phyloP scores from a whole-genome alignment of 2,113 vertebrate genomes.

The Tachysurus vachellii region DNA sequence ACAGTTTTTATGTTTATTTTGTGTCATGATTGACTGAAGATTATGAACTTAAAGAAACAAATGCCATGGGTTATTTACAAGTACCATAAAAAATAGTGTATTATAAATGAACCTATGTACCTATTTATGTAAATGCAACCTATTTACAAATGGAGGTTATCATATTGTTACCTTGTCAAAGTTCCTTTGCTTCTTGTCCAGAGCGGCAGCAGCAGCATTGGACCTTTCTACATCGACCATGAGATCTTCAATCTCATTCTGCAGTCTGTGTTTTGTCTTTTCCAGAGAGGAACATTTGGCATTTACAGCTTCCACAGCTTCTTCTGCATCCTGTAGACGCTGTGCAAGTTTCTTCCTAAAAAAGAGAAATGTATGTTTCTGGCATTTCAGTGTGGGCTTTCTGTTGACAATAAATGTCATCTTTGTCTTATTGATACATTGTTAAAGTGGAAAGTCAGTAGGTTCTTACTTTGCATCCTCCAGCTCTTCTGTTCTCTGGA shows the following conservation, averaged over 20 bases:
- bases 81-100: neutral
- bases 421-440: no score
- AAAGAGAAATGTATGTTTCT: slow-evolving; percentile 51
- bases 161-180: slow-evolving; percentile 75
- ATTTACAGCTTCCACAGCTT: slow-evolving; percentile 80
- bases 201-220: slow-evolving; percentile 71
- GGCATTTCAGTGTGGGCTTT: no score
- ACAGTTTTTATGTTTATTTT: neutral
- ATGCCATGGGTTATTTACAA: neutral
- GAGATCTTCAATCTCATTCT: slow-evolving; percentile 84
- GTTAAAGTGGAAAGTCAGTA: no score
- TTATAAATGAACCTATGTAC: neutral
- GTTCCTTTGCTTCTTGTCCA: slow-evolving; percentile 85
- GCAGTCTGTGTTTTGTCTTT: slow-evolving; percentile 83
- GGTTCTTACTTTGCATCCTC: slow-evolving; percentile 71
- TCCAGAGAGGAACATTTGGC: slow-evolving; percentile 83
- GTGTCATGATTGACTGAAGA: neutral
- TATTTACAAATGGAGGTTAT: neutral
- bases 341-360: slow-evolving; percentile 82
- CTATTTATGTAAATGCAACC: neutral
- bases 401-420: no score
- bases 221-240: slow-evolving; percentile 82
- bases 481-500: slow-evolving; percentile 68
- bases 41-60: neutral
- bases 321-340: slow-evolving; percentile 78